A percentile compares a stretch with the other conserved stretches of the same genome.
Conservation (phyloP, 2,113 vertebrate genomes). For the Gracilinanus agilis region DNA sequence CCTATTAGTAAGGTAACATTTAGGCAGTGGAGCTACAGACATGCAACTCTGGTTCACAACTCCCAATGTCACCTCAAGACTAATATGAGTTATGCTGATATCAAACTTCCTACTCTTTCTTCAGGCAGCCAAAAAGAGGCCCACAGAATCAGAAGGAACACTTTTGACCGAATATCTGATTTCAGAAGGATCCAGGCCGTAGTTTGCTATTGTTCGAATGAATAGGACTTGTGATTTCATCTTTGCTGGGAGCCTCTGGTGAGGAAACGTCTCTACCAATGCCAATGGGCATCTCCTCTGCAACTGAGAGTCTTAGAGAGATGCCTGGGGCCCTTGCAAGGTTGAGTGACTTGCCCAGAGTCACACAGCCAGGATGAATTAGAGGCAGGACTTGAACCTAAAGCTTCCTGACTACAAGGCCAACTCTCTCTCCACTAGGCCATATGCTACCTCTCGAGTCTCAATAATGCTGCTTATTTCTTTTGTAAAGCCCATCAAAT, state of each 20-base stretch:
- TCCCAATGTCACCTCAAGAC: neutral
- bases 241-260: neutral
- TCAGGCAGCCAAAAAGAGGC: slow-evolving; percentile 3
- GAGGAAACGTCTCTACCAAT: neutral
- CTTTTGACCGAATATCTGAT: neutral
- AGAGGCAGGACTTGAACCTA: neutral
- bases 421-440: neutral
- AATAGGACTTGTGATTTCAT: neutral
- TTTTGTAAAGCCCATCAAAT: neutral
- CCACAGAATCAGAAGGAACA: slow-evolving; percentile 25
- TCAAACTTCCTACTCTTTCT: slow-evolving; percentile 8
- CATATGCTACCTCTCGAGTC: neutral
- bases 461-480: neutral
- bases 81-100: slow-evolving; percentile 1
- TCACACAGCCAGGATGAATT: neutral
- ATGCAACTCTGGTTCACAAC: neutral
- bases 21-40: neutral
- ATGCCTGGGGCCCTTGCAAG: neutral
- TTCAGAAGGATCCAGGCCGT: slow-evolving; percentile 23
- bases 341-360: neutral
- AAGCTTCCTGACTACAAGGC: neutral
- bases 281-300: neutral
- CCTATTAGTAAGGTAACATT: neutral
- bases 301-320: neutral
- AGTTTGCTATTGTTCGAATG: neutral